Conservation (phyloP, 2,888 invertebrate species). For the Philhelius pedissequus region DNA sequence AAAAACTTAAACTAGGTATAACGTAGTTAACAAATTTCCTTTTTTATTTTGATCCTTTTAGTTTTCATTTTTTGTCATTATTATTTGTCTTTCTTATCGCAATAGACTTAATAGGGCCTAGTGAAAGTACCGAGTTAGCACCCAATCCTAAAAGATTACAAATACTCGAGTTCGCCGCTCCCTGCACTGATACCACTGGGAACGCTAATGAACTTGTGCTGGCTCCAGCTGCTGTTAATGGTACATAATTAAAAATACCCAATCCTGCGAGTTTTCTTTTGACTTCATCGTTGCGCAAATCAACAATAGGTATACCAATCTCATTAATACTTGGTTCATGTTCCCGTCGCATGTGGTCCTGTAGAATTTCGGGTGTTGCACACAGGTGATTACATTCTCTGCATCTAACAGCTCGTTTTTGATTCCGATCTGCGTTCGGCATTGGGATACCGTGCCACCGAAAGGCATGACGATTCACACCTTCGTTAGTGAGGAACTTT, state of each 20-base stretch:
- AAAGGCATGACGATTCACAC: slow-evolving; percentile 79
- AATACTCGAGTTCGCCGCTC: slow-evolving; percentile 82
- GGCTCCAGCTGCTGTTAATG: slow-evolving; percentile 82
- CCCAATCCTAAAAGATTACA: slow-evolving; percentile 83
- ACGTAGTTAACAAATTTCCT: neutral
- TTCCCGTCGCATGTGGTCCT: slow-evolving; percentile 83
- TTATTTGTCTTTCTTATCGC: slow-evolving; percentile 71
- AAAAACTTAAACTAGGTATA: slow-evolving; percentile 14
- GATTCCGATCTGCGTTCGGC: slow-evolving; percentile 36
- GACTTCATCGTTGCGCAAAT: slow-evolving; percentile 84
- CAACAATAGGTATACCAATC: slow-evolving; percentile 86
- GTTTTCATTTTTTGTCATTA: slow-evolving; percentile 54
- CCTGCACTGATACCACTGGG: slow-evolving; percentile 85
- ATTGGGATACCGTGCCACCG: slow-evolving; percentile 68
- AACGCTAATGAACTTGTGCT: slow-evolving; percentile 84
- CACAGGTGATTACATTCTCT: slow-evolving; percentile 87
- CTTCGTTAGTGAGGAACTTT: slow-evolving; percentile 79
- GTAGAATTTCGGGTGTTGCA: slow-evolving; percentile 82
- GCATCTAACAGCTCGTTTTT: slow-evolving; percentile 80
- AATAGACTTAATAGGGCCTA: slow-evolving; percentile 85
- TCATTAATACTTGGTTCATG: slow-evolving; percentile 81
- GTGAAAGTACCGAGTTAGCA: slow-evolving; percentile 84
- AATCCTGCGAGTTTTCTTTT: slow-evolving; percentile 83
- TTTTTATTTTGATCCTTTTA: neutral
- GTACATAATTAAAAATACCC: slow-evolving; percentile 88